Evolutionary conservation across 2,113 vertebrate genomes (phyloP).

Genomic region (Etia nguti): DNA sequence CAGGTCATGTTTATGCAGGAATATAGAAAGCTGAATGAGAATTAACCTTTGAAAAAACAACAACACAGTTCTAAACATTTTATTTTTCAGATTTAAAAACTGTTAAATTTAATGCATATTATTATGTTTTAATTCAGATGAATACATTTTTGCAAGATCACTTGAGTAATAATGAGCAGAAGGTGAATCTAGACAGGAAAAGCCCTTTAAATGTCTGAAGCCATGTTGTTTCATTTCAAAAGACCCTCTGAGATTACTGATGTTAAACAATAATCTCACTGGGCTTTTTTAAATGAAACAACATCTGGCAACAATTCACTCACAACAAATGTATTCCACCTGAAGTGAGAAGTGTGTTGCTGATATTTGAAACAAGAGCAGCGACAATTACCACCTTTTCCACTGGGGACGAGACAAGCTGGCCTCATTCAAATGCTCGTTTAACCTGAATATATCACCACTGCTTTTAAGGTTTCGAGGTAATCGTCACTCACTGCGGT

Average conservation of each 20-base stretch:
- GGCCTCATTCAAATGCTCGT: neutral
- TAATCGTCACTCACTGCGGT: conserved; percentile 79
- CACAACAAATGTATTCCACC: neutral
- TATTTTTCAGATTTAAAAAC: neutral
- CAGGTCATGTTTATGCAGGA: neutral
- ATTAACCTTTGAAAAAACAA: neutral
- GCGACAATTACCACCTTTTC: neutral
- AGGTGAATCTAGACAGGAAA: neutral
- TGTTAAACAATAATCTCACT: neutral
- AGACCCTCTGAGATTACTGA: neutral
- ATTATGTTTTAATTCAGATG: neutral
- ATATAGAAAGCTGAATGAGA: accelerated
- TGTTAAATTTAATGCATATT: accelerated
- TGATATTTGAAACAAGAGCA: neutral
- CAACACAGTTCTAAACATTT: neutral
- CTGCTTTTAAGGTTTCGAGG: neutral
- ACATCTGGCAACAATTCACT: neutral
- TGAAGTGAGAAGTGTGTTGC: neutral
- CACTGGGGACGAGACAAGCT: neutral
- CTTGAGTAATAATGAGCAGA: neutral
- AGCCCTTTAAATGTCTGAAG: neutral
- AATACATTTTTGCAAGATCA: neutral
- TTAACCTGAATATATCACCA: neutral
- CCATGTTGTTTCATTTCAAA: neutral
- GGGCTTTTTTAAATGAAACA: neutral